Evolutionary conservation across 2,113 vertebrate genomes (phyloP).

Genomic region (Emydocephalus ijimae): DNA sequence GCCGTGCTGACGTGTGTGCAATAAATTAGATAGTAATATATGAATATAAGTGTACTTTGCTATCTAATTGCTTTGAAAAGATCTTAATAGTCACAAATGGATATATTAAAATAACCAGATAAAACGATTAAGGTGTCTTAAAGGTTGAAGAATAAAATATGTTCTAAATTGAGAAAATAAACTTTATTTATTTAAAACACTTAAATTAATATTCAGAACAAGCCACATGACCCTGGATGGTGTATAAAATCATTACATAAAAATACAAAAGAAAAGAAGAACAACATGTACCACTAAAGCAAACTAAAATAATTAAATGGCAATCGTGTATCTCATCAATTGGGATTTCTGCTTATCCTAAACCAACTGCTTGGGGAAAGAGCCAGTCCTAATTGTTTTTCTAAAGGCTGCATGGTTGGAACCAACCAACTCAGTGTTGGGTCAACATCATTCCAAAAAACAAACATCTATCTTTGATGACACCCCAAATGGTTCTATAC

Average conservation of each 20-base stretch:
- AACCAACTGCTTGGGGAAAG: not conserved
- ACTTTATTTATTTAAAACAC: not conserved
- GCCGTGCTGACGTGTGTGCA: not conserved
- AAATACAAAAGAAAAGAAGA: not conserved
- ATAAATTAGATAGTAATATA: not conserved
- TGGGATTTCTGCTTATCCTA: not conserved
- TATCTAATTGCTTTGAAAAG: not conserved
- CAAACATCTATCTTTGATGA: not conserved
- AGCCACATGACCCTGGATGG: not conserved
- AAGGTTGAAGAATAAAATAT: not conserved
- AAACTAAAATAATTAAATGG: not conserved
- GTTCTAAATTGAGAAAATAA: not conserved
- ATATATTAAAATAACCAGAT: not conserved
- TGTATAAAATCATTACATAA: not conserved
- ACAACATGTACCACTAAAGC: not conserved
- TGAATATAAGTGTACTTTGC: not conserved
- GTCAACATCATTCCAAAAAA: not conserved
- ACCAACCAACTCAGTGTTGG: not conserved
- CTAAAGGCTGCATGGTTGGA: not conserved
- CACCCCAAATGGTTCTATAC: not conserved
- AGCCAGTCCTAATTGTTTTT: not conserved
- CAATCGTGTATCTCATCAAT: not conserved
- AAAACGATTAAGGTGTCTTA: not conserved
- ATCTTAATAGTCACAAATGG: not conserved
- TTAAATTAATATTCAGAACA: not conserved